Conservation (phyloP, 2,888 invertebrate species). For the Marronus borbonicus region DNA sequence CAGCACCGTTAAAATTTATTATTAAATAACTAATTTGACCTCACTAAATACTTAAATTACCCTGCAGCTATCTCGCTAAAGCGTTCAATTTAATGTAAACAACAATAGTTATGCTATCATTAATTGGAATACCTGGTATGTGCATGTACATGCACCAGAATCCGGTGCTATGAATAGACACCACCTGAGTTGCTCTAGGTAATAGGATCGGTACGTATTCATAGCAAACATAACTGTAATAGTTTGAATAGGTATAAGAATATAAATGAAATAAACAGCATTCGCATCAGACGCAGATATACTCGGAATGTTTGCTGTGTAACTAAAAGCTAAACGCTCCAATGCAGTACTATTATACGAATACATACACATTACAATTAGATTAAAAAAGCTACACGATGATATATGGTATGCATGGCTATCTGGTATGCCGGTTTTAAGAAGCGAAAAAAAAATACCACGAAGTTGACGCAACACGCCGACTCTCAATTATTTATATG, state of each 20-base stretch:
- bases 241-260: conserved; percentile 24
- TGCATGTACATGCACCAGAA: background rate
- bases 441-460: conserved; percentile 20
- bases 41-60: no score
- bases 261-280: conserved; percentile 11
- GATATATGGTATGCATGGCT: conserved; percentile 5
- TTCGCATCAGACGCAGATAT: conserved; percentile 23
- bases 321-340: background rate
- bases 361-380: conserved; percentile 10
- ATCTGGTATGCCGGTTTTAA: conserved; percentile 39
- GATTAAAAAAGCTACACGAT: conserved; percentile 1
- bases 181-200: background rate
- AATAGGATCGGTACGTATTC: conserved; percentile 8
- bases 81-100: background rate
- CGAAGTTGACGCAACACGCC: conserved; percentile 25
- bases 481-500: conserved; percentile 41
- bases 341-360: background rate
- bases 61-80: background rate
- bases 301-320: conserved; percentile 24
- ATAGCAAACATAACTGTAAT: conserved; percentile 1
- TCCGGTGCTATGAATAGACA: conserved; percentile 8
- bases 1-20: no score
- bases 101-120: background rate
- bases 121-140: conserved; percentile 17
- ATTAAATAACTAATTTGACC: no score